These are phyloP conservation scores for Sparidentex hasta DNA, from an alignment of 2,797 vertebrate species.

Conservation along the genomic window DNA sequence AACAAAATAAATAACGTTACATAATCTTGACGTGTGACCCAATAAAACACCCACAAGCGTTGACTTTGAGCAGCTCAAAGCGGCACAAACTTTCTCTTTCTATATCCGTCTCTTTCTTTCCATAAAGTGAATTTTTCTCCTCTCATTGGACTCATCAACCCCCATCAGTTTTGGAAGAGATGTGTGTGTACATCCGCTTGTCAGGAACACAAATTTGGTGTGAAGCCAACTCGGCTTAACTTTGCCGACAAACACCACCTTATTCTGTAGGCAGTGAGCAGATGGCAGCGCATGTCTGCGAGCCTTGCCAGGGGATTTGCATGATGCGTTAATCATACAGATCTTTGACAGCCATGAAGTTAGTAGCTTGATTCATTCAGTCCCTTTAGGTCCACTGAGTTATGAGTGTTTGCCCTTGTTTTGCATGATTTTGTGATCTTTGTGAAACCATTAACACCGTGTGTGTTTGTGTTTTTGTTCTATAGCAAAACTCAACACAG, in stretches of 20 bases:
- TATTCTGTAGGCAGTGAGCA: constrained; percentile 69
- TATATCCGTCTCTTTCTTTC: constrained; percentile 34
- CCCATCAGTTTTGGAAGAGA: constrained; percentile 54
- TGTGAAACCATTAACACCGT: constrained; percentile 8
- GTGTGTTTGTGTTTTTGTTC: constrained; percentile 33
- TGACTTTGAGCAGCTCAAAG: constrained; percentile 47
- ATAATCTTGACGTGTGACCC: constrained; percentile 54
- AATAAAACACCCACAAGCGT: constrained; percentile 52
- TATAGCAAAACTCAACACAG: constrained; percentile 98
- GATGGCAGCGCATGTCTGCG: constrained; percentile 72
- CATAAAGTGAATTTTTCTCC: constrained; percentile 33
- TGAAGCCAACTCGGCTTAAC: constrained; percentile 65
- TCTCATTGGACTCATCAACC: constrained; percentile 39
- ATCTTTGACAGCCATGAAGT: constrained; percentile 65
- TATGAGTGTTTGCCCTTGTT: not conserved
- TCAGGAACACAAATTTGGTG: constrained; percentile 76
- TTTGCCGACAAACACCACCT: constrained; percentile 67
- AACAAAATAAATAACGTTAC: constrained; percentile 50
- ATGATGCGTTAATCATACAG: constrained; percentile 67
- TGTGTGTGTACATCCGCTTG: constrained; percentile 55
- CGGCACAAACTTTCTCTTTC: constrained; percentile 37
- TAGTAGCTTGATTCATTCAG: constrained; percentile 50
- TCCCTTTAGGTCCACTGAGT: constrained; percentile 27
- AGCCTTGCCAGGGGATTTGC: constrained; percentile 62
- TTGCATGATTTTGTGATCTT: constrained; percentile 11